Evolutionary conservation across 64 coral and sea anemone genomes (phyloP), one percentile per base, ranked within the genome.

Genomic region (Porites lutea): DNA sequence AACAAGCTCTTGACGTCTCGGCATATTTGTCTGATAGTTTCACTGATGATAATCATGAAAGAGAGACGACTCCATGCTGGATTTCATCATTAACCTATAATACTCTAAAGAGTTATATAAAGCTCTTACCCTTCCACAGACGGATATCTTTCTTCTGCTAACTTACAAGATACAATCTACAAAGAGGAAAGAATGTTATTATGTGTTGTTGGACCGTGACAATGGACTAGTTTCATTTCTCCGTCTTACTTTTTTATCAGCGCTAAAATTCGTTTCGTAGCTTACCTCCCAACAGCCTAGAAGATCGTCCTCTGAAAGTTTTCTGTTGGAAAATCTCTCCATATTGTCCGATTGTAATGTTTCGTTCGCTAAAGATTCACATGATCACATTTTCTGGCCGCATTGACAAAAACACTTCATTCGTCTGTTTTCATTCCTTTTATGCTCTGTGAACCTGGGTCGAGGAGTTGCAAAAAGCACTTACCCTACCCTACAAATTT

Each of bases 271-370:
- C n/a, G 46, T 0, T 8, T 45, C 50, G 14, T 59, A 61, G 21
- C 55, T 59, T 84, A 84, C 81, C 81, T 84, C 63, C 81, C 81
- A 84, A 48, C 81, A 68, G 61, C 81, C 81, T 21, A 84, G 81
- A 5, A 84, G 37, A 52, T 84, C 81, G n/a, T 84, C 81, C 22
- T 84, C 81, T 8, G 63, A 84, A 23, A 47, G 81, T 84, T 68
- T 69, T 84, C 81, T 84, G 13, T 67, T 20, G 23, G 7, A 52
- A 51, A 51, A 67, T 13, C 8, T 5, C 47, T 48, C 37, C 81
- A 84, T 84, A 21, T 68, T 68, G 6, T 15, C 18, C 0, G 63
- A 51, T 50, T 18, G 7, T 4, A 57, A 57, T 7, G 12, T 12
- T 57, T 12, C 7, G 54, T 57, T 57, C 12, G 12, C 53, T 37